Evolutionary conservation across 2,797 vertebrate species (phyloP).

Genomic region (Phaenicophaeus curvirostris): DNA sequence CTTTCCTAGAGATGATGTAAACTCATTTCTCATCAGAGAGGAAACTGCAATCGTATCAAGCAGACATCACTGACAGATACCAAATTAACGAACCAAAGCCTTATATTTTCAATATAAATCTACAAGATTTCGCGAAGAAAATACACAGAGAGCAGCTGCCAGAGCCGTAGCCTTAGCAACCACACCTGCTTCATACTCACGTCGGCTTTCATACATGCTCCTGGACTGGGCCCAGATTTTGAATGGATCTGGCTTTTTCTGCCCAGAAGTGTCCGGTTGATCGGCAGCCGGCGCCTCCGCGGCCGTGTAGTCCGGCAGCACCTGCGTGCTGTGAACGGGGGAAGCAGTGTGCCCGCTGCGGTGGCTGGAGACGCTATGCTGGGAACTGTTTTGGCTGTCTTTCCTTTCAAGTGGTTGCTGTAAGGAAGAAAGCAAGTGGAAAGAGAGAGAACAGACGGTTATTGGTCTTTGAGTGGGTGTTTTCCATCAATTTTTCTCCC

Average conservation of each 20-base stretch:
- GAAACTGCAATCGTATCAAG: not conserved
- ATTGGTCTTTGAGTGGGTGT: conserved; percentile 63
- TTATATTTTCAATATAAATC: not conserved
- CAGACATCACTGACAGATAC: not conserved
- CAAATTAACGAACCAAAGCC: not conserved
- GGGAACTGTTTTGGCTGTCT: conserved; percentile 98
- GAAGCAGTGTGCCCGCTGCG: conserved; percentile 92
- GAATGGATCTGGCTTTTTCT: conserved; percentile 98
- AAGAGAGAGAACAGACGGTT: conserved; percentile 63
- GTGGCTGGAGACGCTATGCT: conserved; percentile 95
- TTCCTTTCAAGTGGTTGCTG: conserved; percentile 97
- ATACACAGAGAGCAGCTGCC: conserved; percentile 1
- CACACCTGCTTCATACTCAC: conserved; percentile 87
- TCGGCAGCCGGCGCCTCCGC: conserved; percentile 80
- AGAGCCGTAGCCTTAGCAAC: conserved; percentile 47
- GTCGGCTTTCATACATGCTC: conserved; percentile 99
- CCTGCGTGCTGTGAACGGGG: conserved; percentile 85
- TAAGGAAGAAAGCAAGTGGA: conserved; percentile 35
- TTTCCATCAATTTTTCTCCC: conserved; percentile 30
- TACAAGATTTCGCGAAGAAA: not conserved
- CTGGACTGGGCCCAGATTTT: conserved; percentile 99
- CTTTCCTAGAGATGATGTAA: conserved; percentile 8
- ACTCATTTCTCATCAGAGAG: not conserved
- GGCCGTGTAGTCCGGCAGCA: conserved; percentile 79
- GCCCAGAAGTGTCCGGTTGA: conserved; percentile 86